These are phyloP conservation scores for Nesoenas mayeri DNA, from an alignment of 2,113 vertebrate species.

Conservation along the genomic window DNA sequence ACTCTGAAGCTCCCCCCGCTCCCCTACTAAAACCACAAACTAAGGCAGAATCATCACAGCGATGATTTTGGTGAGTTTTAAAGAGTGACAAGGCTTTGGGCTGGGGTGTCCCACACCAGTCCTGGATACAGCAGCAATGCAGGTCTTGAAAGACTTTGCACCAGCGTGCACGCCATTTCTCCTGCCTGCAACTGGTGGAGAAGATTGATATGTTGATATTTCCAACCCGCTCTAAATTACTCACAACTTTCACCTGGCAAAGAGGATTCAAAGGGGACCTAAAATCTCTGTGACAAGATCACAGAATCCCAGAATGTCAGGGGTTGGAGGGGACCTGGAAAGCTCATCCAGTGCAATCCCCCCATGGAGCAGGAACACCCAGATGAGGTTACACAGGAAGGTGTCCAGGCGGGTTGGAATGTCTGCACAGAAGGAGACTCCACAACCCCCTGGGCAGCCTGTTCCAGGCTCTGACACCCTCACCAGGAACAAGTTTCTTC, in stretches of 20 bases:
- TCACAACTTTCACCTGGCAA: not conserved
- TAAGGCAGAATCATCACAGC: not conserved
- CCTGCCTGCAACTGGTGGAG: too few species aligned
- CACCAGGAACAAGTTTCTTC: too few species aligned
- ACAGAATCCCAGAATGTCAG: too few species aligned
- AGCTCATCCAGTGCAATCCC: too few species aligned
- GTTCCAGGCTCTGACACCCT: too few species aligned
- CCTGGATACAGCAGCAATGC: not conserved
- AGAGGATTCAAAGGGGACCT: not conserved
- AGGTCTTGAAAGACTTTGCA: not conserved
- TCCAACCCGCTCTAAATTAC: not conserved
- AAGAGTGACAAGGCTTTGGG: not conserved
- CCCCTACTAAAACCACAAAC: not conserved
- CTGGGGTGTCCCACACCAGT: not conserved
- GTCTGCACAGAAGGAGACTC: too few species aligned
- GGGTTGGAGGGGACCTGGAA: too few species aligned
- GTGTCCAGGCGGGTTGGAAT: too few species aligned
- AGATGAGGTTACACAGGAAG: too few species aligned
- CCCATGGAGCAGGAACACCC: too few species aligned
- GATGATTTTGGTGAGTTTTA: not conserved
- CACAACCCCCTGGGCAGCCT: too few species aligned
- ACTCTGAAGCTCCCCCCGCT: not conserved
- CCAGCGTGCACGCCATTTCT: not conserved
- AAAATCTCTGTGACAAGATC: not conserved
- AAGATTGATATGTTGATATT: too few species aligned